Conservation (phyloP, 2,113 vertebrate genomes). For the Petrocephalus zakoni region DNA sequence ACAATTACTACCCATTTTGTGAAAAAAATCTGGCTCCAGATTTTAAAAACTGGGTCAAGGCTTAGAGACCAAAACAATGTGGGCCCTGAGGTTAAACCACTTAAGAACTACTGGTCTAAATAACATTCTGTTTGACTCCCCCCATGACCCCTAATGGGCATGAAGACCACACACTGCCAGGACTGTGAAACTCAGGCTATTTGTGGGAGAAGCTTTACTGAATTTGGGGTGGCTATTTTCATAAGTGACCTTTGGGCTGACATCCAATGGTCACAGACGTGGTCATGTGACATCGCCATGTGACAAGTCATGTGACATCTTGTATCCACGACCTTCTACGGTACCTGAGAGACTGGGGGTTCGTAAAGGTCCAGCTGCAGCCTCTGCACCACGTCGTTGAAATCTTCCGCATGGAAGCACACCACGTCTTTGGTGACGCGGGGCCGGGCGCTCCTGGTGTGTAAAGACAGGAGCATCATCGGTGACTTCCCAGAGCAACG, state of each 20-base stretch:
- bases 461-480: not conserved
- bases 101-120: not conserved
- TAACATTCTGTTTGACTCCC: not conserved
- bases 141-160: not conserved
- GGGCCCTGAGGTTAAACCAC: not conserved
- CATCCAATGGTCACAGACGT: not conserved
- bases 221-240: not conserved
- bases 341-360: constrained; percentile 94
- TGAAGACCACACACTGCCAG: not conserved
- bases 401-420: constrained; percentile 95
- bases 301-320: not conserved
- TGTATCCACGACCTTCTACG: not conserved
- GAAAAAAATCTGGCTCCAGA: not conserved
- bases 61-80: not conserved
- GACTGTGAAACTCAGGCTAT: not conserved
- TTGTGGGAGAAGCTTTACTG: not conserved
- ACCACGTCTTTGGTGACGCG: constrained; percentile 97
- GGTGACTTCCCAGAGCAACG: not conserved
- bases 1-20: not conserved
- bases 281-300: not conserved
- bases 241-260: not conserved
- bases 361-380: constrained; percentile 93
- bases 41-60: not conserved
- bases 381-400: constrained; percentile 92
- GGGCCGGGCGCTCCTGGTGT: constrained; percentile 74